These are phyloP conservation scores for Champsocephalus gunnari DNA, from an alignment of 2,797 vertebrate genomes.

Conservation along the genomic window DNA sequence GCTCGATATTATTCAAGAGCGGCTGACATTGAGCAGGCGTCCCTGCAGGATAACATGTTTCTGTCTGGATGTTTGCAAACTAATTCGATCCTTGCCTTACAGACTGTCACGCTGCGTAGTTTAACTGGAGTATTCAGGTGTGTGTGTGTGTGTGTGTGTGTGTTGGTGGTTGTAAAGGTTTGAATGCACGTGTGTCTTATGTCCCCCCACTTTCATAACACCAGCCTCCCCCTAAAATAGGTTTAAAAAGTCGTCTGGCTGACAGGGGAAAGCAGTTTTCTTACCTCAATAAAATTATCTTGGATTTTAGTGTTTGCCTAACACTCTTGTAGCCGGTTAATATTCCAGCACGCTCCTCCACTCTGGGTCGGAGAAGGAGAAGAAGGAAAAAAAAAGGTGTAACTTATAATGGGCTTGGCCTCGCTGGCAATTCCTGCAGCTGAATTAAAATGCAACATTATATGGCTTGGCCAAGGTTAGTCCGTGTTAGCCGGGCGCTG, in stretches of 20 bases:
- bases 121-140: neutral
- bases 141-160: conserved; percentile 7
- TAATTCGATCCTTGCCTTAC: conserved; percentile 15
- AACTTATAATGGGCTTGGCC: conserved; percentile 76
- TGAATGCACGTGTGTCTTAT: conserved; percentile 48
- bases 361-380: conserved; percentile 39
- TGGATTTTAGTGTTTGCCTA: conserved; percentile 83
- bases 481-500: conserved; percentile 74
- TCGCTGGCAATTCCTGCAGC: conserved; percentile 72
- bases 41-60: conserved; percentile 21
- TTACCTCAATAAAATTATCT: conserved; percentile 81
- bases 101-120: conserved; percentile 20
- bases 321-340: conserved; percentile 77
- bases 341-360: conserved; percentile 66
- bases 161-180: conserved; percentile 43
- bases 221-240: conserved; percentile 53
- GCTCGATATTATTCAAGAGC: conserved; percentile 24
- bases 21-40: conserved; percentile 52
- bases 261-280: conserved; percentile 72
- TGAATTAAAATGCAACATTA: conserved; percentile 87
- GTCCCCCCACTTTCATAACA: conserved; percentile 60
- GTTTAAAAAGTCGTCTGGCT: conserved; percentile 76
- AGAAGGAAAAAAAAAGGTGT: conserved; percentile 75
- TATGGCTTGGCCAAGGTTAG: conserved; percentile 78
- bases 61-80: conserved; percentile 37